phyloP scores from a whole-genome alignment of 2,113 vertebrate genomes.

The Psilopogon haemacephalus region DNA sequence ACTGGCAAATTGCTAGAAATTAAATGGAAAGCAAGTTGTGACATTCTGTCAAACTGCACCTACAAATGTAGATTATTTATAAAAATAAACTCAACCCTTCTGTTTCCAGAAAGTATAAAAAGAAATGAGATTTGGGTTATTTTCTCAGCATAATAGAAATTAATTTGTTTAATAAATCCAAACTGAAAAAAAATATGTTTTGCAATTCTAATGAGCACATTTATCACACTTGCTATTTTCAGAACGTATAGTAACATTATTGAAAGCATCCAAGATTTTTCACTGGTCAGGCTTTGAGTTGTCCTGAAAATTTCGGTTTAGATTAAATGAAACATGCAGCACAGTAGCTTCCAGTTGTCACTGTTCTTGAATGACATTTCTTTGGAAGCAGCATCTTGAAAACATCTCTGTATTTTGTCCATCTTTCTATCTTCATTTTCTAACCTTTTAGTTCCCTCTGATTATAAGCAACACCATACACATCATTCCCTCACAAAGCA shows the following conservation, averaged over 20 bases:
- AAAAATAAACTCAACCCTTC: constrained; percentile 2
- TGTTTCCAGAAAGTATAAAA: neutral
- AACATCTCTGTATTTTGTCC: neutral
- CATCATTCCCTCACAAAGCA: neutral
- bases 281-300: neutral
- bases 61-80: constrained; percentile 4
- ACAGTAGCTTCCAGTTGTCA: neutral
- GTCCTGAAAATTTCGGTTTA: too few species aligned
- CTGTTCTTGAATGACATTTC: neutral
- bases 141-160: neutral
- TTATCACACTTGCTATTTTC: neutral
- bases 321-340: neutral
- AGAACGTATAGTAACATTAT: neutral
- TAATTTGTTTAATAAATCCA: neutral
- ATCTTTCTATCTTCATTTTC: neutral
- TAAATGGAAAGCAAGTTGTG: constrained; percentile 28
- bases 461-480: neutral
- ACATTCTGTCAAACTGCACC: constrained; percentile 46
- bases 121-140: neutral
- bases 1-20: constrained; percentile 30
- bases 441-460: neutral
- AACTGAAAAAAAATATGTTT: neutral
- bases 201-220: neutral
- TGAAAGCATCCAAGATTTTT: neutral
- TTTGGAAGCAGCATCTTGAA: neutral